Evolutionary conservation across 2,113 vertebrate genomes (phyloP).

Genomic region (Calyptomena viridis): DNA sequence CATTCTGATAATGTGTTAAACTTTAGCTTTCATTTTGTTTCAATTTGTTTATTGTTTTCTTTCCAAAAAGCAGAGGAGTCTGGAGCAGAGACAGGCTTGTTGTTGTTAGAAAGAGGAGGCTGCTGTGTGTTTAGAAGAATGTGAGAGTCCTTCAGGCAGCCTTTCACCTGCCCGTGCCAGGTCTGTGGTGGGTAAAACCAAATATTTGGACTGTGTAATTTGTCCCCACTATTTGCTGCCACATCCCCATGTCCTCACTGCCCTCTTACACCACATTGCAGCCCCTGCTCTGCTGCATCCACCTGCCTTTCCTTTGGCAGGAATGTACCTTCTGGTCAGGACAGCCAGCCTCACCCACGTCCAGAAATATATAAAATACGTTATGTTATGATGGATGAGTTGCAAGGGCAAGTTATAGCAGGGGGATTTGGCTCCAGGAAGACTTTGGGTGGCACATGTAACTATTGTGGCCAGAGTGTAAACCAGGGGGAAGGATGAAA

Average conservation of each 20-base stretch:
- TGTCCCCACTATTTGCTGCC: not conserved
- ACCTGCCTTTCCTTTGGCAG: not conserved
- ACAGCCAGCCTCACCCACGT: not conserved
- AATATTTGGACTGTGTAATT: not conserved
- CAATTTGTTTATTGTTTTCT: not conserved
- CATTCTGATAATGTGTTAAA: not conserved
- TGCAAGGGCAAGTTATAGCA: not conserved
- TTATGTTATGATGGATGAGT: not conserved
- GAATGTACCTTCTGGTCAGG: not conserved
- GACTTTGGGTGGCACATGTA: fast-evolving
- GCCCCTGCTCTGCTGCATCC: not conserved
- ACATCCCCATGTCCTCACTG: fast-evolving
- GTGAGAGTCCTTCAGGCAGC: not conserved
- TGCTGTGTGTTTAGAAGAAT: not conserved
- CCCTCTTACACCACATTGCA: not conserved
- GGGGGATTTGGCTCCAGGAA: not conserved
- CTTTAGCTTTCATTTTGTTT: not conserved
- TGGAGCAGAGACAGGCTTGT: not conserved
- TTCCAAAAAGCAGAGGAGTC: not conserved
- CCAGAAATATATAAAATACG: not conserved
- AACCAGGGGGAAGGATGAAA: not conserved
- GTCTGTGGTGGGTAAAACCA: not conserved
- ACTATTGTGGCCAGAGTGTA: not conserved
- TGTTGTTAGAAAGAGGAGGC: not conserved
- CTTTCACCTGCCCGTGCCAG: not conserved